phyloP scores from a whole-genome alignment of 2,113 vertebrate genomes.

The Dolichotis patagonum region DNA sequence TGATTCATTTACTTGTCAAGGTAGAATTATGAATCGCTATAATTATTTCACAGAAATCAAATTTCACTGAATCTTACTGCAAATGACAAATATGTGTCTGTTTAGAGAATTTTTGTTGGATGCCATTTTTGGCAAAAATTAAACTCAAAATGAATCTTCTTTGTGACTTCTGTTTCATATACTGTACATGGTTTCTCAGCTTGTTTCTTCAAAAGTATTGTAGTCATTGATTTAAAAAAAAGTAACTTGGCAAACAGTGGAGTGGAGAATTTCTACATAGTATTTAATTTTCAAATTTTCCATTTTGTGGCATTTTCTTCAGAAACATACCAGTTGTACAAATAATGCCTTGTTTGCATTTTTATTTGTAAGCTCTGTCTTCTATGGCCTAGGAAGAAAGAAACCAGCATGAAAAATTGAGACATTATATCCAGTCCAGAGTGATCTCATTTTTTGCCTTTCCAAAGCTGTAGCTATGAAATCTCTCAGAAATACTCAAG shows the following conservation, averaged over 20 bases:
- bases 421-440: neutral
- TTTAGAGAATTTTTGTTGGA: neutral
- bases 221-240: slow-evolving; percentile 19
- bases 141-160: slow-evolving; percentile 11
- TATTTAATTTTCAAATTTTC: slow-evolving; percentile 23
- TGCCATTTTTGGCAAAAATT: neutral
- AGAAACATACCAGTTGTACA: neutral
- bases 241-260: neutral
- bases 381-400: neutral
- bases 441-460: neutral
- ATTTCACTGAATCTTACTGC: neutral
- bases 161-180: neutral
- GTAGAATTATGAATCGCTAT: neutral
- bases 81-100: neutral
- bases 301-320: neutral
- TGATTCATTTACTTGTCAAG: neutral
- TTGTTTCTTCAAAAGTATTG: neutral
- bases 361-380: neutral
- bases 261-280: neutral
- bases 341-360: neutral
- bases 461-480: neutral
- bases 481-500: neutral
- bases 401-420: neutral
- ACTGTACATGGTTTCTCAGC: neutral
- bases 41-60: neutral